Evolutionary conservation across 2,888 invertebrate genomes (phyloP), one percentile per base, ranked within the genome.

Genomic region (Drosophila incognita): DNA sequence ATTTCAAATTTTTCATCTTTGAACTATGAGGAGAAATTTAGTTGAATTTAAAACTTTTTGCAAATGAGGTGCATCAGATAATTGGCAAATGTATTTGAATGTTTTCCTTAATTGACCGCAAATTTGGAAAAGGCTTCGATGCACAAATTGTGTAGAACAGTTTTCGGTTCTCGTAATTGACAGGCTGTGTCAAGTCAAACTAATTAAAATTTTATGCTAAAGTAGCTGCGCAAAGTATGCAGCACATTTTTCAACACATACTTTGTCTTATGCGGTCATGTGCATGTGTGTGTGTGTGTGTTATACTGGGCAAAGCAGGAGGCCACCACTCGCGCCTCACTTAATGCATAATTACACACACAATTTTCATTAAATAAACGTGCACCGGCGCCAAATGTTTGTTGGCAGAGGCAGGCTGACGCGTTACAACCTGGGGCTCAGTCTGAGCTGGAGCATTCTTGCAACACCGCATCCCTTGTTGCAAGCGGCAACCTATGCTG

Each of bases 281-380:
- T 62, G 54, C 51, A 8, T 8, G 8, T 21, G 8, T 27, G 11
- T 54, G 35, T 56, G 13, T 54, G 35, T 27, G 52, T 61, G 35
- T n/a, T 52, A 4, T 63, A 38, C 64, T 61, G 65, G 70, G 77
- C 38, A 79, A 88, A 83, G 81, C 69, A 59, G 60, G 49, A 57
- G 40, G 64, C 64, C 46, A 57, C 38, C 69, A 58, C 56, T 74
- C 53, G 65, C 60, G 67, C 65, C 73, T 73, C 48, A 66, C 76
- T 87, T 89, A 89, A 89, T 89, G 87, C 86, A 89, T 85, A 87
- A 89, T 87, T 87, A 87, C 89, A 85, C 87, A 87, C 88, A 87
- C 87, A 87, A 83, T 89, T 89, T 88, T 89, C 88, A 87, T 89
- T 87, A 87, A 87, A 87, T 84, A 82, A 88, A 81, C 88, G 87